These are phyloP conservation scores for Silvanus unidentatus DNA, from an alignment of 2,888 invertebrate genomes.

Conservation along the genomic window DNA sequence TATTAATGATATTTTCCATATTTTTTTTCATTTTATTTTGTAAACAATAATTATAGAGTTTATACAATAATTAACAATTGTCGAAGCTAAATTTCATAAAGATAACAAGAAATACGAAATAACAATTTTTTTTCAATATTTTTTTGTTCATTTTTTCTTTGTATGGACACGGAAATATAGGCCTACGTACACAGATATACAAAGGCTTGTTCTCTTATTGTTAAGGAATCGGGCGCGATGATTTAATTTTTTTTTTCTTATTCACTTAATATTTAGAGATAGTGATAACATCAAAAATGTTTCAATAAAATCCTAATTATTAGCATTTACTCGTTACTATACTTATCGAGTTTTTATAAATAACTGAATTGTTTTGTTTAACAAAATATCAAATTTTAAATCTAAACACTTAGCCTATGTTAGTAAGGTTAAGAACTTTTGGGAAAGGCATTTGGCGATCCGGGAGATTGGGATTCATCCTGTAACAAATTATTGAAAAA, in stretches of 20 bases:
- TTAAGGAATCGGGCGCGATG: slow-evolving; percentile 16
- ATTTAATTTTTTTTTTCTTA: not conserved
- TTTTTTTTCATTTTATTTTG: too few relatives aligned
- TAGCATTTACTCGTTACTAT: too few relatives aligned
- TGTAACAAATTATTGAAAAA: too few relatives aligned
- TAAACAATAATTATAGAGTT: too few relatives aligned
- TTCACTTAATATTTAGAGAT: not conserved
- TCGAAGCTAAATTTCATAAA: slow-evolving; percentile 16
- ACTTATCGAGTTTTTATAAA: too few relatives aligned
- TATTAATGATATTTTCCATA: too few relatives aligned
- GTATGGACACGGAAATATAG: slow-evolving; percentile 13
- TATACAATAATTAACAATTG: too few relatives aligned
- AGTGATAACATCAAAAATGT: slow-evolving; percentile 1
- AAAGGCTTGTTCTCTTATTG: slow-evolving; percentile 23
- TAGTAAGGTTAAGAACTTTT: slow-evolving; percentile 35
- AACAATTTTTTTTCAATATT: slow-evolving; percentile 13
- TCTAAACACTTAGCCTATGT: slow-evolving; percentile 11
- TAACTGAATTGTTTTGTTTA: not conserved
- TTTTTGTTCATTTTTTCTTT: too few relatives aligned
- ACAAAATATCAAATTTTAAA: slow-evolving; percentile 12
- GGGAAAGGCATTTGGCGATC: slow-evolving; percentile 44
- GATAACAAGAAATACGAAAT: slow-evolving; percentile 25
- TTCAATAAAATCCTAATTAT: not conserved
- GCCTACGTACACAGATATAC: slow-evolving; percentile 27
- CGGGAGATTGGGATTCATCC: slow-evolving; percentile 39